Base-by-base conservation (phyloP, 2,888 invertebrate genomes). In the Sthenelais limicola region DNA sequence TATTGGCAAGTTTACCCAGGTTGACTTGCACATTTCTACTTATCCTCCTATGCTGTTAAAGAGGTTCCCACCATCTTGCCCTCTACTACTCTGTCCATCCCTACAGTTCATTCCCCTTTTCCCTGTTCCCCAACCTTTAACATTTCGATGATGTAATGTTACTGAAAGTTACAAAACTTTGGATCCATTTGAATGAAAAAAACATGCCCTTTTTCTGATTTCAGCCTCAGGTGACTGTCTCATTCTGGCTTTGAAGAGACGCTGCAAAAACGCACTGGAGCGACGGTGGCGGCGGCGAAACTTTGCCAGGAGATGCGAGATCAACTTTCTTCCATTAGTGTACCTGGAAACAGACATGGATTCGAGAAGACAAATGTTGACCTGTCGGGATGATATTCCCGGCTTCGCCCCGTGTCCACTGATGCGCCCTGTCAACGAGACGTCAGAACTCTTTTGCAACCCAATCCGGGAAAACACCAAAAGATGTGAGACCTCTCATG, bases 291-390 rank as follows among this genome's bases (percentile, higher is more conserved):
- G 82, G 62, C 80, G 83, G 9, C 81, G 83, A 18, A 85, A 85
- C 74, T 84, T 83, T 75, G 85, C 84, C 30, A 78, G 83, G 49
- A 79, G 88, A 30, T 90, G 90, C 79, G 89, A 89, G 81, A 86
- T 90, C 75, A 87, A 89, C 80, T 90, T 90, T 79, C 83, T 90
- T 28, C 90, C 90, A 0, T 82, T 89, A 58, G 89, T 88, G 9
- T 82, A 86, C 70, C 76, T 82, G 30, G 80, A 80, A 32, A 47
- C 66, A 5, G 76, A 77, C 56, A 47, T 73, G 26, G 43, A 66
- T 74, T 76, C 70, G 79, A 51, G 58, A 38, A 78, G 80, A 69
- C 87, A 88, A 74, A 80, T 79, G 33, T 80, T 88, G 38, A 74
- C 78, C 47, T 86, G 86, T 72, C 74, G 79, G 30, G 74, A 81